Evolutionary conservation across 1,140 invertebrate genomes (phyloP), one percentile per base, ranked within the genome.

Genomic region (Drosophila kurseongensis): DNA sequence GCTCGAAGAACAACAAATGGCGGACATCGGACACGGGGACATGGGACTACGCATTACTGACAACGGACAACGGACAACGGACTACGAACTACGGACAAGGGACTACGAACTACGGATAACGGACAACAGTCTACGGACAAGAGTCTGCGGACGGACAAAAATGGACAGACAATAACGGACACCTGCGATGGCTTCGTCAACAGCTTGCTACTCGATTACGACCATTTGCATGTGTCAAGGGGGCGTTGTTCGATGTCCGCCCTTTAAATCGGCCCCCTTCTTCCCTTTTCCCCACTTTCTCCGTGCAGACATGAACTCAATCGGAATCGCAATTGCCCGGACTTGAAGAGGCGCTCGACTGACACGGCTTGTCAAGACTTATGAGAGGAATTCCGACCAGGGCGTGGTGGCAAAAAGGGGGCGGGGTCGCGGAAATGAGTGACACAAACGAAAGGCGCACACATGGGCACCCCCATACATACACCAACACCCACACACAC

Each of bases 351-450:
- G 61, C n/a, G 65, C 68, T 71, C 66, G 12, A 58, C 68, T 76
- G 73, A 75, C 61, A 66, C 73, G 72, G 62, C 72, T 54, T 75
- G 73, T 76, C 72, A 67, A 67, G 73, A 67, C 73, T 76, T 76
- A 75, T 76, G 61, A 75, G 54, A 47, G 73, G 54, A 35, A 71
- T 51, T 45, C 32, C 36, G 48, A 10, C 16, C 38, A 38, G 12
- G 36, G 36, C 29, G 36, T 10, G 8, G 2, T 38, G 36, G 2
- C 12, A 4, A 38, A 10, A 29, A 29, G 27, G 58, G 61, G 47
- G 48, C 36, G 51, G 50, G 54, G 42, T 55, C 58, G 72, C 69
- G 57, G 68, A 75, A 56, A 71, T 73, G 71, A 63, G 40, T 62
- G 71, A 50, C 59, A 67, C 59, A 62, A 58, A 29, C 60, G 45